Evolutionary conservation across 2,113 vertebrate genomes (phyloP).

Genomic region (Mellivora capensis): DNA sequence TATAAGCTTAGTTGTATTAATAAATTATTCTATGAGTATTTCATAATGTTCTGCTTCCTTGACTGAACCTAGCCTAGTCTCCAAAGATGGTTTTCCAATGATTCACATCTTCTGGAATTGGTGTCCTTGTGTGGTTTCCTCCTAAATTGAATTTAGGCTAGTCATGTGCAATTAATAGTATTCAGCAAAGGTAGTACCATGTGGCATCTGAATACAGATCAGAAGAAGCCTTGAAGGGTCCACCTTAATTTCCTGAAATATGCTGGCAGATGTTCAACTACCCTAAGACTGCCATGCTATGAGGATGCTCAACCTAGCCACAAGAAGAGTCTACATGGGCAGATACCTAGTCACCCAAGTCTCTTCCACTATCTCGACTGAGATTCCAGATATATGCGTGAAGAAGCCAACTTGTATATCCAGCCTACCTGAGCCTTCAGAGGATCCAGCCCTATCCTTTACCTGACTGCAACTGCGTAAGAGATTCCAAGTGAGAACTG

Average conservation of each 20-base stretch:
- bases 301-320: background rate
- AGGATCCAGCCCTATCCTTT: background rate
- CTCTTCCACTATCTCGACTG: background rate
- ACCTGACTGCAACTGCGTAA: background rate
- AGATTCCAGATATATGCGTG: background rate
- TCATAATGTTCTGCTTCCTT: background rate
- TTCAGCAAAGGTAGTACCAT: background rate
- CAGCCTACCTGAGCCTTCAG: background rate
- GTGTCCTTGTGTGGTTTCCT: background rate
- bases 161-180: background rate
- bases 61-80: background rate
- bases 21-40: background rate
- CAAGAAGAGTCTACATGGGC: background rate
- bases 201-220: background rate
- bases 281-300: background rate
- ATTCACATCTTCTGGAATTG: background rate
- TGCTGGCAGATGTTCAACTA: background rate
- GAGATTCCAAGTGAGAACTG: background rate
- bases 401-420: background rate
- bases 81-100: background rate
- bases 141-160: background rate
- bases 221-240: background rate
- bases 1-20: background rate
- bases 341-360: background rate
- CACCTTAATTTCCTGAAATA: background rate